Percentiles rank a stretch among this genome's conserved stretches.
Conservation (phyloP, 2,797 vertebrate genomes). For the Hypotaenidia philippensis region DNA sequence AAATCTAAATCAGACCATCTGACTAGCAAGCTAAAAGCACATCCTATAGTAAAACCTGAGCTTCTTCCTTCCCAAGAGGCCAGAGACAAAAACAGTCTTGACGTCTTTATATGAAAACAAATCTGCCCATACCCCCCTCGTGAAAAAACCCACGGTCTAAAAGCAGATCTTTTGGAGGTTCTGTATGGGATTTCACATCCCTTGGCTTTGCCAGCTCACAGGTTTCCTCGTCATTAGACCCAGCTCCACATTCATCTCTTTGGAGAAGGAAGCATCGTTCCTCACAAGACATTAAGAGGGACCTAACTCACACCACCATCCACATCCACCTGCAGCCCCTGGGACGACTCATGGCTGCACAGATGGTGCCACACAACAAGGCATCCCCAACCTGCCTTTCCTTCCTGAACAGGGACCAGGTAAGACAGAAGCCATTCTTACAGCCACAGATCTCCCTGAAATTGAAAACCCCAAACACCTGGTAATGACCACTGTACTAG, state of each 20-base stretch:
- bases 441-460: not conserved
- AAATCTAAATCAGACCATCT: not conserved
- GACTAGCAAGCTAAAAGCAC: not conserved
- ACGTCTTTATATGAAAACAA: not conserved
- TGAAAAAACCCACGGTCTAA: not conserved
- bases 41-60: not conserved
- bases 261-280: not conserved
- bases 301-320: not conserved
- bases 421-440: not conserved
- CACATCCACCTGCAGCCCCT: not conserved
- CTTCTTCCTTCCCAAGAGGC: fast-evolving
- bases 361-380: not conserved
- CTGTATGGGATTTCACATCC: not conserved
- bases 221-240: not conserved
- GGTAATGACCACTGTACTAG: not conserved
- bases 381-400: not conserved
- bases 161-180: not conserved
- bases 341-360: not conserved
- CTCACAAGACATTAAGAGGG: not conserved
- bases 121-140: not conserved
- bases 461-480: not conserved
- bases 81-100: not conserved
- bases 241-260: not conserved
- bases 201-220: not conserved
- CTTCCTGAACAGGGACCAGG: fast-evolving